Base-by-base conservation (phyloP, 2,888 invertebrate species). In the Lingula anatina region DNA sequence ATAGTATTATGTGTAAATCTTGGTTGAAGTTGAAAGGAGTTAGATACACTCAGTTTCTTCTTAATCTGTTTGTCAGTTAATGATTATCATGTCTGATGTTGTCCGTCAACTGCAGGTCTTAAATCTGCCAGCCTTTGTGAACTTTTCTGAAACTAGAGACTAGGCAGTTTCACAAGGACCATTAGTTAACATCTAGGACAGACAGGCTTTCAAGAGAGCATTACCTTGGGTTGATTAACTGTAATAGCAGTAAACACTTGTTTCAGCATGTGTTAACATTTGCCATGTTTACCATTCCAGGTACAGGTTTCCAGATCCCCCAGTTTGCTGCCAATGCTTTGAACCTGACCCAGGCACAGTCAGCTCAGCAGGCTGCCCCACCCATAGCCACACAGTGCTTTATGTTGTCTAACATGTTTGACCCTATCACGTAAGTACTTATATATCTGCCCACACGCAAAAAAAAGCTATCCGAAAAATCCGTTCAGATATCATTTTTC, bases 361-460 rank as follows among this genome's bases (percentile, higher is more conserved):
- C 46, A 18, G 50, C 55, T 39, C 39, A 45, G 15, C 57, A 64
- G 18, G 58, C 60, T 24, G 85, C 90, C 12, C 95, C 96, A 36
- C 90, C 96, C 0, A 96, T 97, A 59, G 96, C 97, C 4, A 99
- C 99, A 0, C 97, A 97, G 78, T 99, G 97, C 76, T 99, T 99
- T 78, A 90, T 99, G 89, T 82, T 99, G 54, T 92, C 96, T 51
- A 99, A 99, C 71, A 99, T 99, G 99, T 99, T 99, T 79, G 97
- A 99, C 78, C 93, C 96, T 35, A 81, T 84, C 51, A 84, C 86
- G 88, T 90, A 83, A 86, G 87, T 73, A 45, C 31, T 31, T 12
- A 31, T 12, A 15, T 31, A 35, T 84, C 83, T 28, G 79, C 84
- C 68, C 85, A 92, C 81, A 87, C 96, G 48, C 96, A 96, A 2